phyloP scores from a whole-genome alignment of 2,113 vertebrate species.

The Callorhinus ursinus region DNA sequence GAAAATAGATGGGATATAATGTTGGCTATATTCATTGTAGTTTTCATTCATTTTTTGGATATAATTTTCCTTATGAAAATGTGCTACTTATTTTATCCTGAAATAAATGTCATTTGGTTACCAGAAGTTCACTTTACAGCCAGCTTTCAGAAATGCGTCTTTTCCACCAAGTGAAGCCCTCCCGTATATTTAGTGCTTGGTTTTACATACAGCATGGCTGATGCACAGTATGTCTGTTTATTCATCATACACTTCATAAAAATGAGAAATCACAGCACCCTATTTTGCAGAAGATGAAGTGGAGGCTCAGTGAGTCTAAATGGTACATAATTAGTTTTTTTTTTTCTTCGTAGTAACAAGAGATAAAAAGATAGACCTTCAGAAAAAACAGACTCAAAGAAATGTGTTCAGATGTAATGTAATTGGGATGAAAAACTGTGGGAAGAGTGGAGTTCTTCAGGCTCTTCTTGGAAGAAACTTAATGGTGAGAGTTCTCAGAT shows the following conservation, averaged over 20 bases:
- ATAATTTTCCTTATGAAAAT: constrained; percentile 13
- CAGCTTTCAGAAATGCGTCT: constrained; percentile 26
- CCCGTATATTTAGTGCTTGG: not conserved
- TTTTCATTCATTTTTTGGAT: constrained; percentile 24
- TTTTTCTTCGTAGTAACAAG: constrained; percentile 91
- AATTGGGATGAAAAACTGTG: constrained; percentile 92
- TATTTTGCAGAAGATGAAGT: not conserved
- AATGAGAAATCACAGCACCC: not conserved
- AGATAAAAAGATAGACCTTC: constrained; percentile 98
- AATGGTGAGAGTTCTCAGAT: constrained; percentile 85
- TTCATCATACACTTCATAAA: not conserved
- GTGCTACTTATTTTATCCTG: constrained; percentile 9
- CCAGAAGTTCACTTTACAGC: not conserved
- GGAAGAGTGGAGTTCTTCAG: constrained; percentile 96
- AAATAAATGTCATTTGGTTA: constrained; percentile 19
- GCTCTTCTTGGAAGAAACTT: constrained; percentile 95
- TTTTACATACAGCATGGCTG: constrained; percentile 5
- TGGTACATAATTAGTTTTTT: constrained; percentile 21
- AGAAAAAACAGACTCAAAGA: constrained; percentile 98
- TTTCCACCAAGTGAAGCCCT: not conserved
- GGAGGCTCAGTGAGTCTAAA: not conserved
- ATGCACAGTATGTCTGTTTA: not conserved
- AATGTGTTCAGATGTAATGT: constrained; percentile 98
- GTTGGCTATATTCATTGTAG: not conserved
- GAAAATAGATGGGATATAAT: not conserved